Evolutionary conservation across 2,888 invertebrate species (phyloP).

Genomic region (Hydroisotoma schaefferi): DNA sequence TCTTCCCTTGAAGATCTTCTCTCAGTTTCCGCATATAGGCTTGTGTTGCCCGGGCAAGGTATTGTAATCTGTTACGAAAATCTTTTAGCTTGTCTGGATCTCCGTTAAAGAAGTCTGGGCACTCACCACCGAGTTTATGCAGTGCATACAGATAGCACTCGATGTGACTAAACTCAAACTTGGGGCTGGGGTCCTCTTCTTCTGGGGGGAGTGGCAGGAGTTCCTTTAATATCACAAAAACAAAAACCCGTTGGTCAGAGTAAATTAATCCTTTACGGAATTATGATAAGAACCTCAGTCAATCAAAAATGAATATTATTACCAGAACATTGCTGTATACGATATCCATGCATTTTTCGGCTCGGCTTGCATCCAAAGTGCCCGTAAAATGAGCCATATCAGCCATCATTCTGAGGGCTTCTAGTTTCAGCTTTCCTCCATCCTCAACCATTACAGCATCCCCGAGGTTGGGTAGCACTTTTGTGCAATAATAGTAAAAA

Average conservation of each 20-base stretch:
- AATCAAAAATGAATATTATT: constrained; percentile 47
- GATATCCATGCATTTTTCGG: constrained; percentile 68
- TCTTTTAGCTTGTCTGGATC: constrained; percentile 75
- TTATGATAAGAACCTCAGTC: neutral
- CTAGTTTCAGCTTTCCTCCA: constrained; percentile 66
- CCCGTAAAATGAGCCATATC: constrained; percentile 69
- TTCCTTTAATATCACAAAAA: constrained; percentile 14
- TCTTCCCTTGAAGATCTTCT: constrained; percentile 65
- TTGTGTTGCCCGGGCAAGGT: constrained; percentile 86
- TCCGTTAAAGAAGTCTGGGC: constrained; percentile 70
- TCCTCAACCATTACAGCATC: constrained; percentile 63
- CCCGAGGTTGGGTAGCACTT: constrained; percentile 72
- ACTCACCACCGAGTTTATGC: constrained; percentile 72
- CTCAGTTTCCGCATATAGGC: constrained; percentile 73
- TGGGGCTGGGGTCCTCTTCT: constrained; percentile 64
- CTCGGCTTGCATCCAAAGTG: constrained; percentile 60
- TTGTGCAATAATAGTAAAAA: constrained; percentile 76
- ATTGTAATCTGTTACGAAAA: constrained; percentile 79
- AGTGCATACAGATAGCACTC: constrained; percentile 80
- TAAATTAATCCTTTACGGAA: neutral
- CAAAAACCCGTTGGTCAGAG: neutral
- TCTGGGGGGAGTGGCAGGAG: constrained; percentile 77
- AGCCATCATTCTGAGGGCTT: constrained; percentile 79
- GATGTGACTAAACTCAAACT: constrained; percentile 86
- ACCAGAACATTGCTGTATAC: constrained; percentile 77